Conservation (phyloP, 1,140 invertebrate genomes). For the Hesperophylax magnus region DNA sequence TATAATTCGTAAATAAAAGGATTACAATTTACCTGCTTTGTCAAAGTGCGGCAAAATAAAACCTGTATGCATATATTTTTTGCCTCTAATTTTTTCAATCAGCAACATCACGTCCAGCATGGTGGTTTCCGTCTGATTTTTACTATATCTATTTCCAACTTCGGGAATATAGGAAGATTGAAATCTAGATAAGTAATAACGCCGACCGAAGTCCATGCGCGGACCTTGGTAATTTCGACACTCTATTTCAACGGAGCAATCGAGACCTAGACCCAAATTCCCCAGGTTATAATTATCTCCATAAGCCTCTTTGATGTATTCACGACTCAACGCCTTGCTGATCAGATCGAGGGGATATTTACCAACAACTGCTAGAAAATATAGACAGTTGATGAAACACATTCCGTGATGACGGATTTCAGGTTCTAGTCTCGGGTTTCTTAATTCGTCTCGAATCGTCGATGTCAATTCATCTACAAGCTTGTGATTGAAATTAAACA, state of each 20-base stretch:
- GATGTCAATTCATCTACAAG: not conserved
- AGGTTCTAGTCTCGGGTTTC: not conserved
- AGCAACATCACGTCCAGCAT: not conserved
- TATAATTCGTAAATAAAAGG: too few species aligned
- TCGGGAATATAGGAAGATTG: conserved; percentile 6
- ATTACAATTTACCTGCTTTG: conserved; percentile 4
- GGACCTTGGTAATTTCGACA: conserved; percentile 9
- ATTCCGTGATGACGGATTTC: not conserved
- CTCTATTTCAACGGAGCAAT: not conserved
- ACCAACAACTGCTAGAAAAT: not conserved
- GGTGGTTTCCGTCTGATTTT: not conserved
- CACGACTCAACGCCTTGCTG: not conserved
- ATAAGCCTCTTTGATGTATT: not conserved
- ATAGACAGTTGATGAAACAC: conserved; percentile 12
- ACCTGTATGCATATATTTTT: conserved; percentile 6
- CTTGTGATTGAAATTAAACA: not conserved
- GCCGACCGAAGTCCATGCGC: not conserved
- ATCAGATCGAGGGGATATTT: conserved; percentile 17
- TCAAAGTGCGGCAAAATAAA: conserved; percentile 18
- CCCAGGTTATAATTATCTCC: not conserved
- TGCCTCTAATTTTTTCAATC: conserved; percentile 23
- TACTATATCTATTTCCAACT: conserved; percentile 17
- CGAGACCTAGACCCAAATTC: not conserved
- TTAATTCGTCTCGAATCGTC: conserved; percentile 15
- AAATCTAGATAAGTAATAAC: not conserved